Evolutionary conservation across 2,113 vertebrate species (phyloP), one percentile per base, ranked within the genome.

Genomic region (Notothenia rossii): DNA sequence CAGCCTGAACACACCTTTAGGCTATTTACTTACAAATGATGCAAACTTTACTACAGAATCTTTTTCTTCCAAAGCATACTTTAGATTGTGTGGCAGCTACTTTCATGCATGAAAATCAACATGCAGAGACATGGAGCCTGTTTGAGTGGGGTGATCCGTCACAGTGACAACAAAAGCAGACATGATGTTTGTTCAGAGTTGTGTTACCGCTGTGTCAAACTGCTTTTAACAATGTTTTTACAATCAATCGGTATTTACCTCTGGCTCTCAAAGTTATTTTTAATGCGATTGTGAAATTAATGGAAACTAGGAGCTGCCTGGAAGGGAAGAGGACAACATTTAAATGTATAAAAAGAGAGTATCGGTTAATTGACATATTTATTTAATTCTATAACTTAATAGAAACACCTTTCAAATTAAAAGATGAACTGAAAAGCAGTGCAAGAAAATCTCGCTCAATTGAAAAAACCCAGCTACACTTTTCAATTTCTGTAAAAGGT

Each of bases 91-190:
- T 50, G n/a, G 25, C 63, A 25, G 46, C 29, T 33, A 10, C 20
- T 18, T 53, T 53, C 45, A 71, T 51, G 72, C 29, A 12, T 63
- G 58, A 25, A 45, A 68, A 55, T 5, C 15, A 56, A 69, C 85
- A 45, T 54, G 81, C 73, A 68, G 60, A 18, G 64, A 78, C 65
- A 25, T 62, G 72, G 50, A 33, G 51, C 53, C 33, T 18, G 78
- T 79, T 63, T 15, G 70, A 75, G 5, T 11, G 70, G 62, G 29
- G 71, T 10, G n/a, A 85, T 76, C 67, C 20, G 2, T 67, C 75
- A 67, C 43, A 7, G 17, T 18, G 66, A 8, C 36, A 79, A 58
- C 71, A 61, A 66, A 80, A 51, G 2, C 51, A 48, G 2, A 7
- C 25, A 29, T 17, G 33, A 15, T 18, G 29, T 60, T 33, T 59